Evolutionary conservation across 2,888 invertebrate species (phyloP), one percentile per base, ranked within the genome.

Genomic region (Drosophila anomalipes): DNA sequence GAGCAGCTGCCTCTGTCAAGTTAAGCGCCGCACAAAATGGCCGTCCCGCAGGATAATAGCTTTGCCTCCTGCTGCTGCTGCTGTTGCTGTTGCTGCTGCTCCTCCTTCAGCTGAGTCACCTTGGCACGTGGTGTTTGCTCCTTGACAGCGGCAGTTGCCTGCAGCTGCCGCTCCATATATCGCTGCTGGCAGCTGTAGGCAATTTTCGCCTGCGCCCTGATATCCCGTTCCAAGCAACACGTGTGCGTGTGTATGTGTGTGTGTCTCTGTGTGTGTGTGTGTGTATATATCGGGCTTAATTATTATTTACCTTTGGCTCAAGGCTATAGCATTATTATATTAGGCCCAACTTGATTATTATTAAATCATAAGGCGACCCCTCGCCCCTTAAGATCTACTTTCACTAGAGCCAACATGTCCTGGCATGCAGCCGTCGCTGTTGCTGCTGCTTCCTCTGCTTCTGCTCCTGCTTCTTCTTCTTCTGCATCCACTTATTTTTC

Each of bases 281-380:
- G 26, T 60, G 54, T 70, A 30, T 30, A 22, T n/a, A 32, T 58
- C 49, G 58, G 53, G 63, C 74, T 73, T 89, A 90, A 90, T 90
- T 90, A 83, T 86, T 87, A 86, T 90, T 87, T 90, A 89, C 89
- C 70, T 75, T 74, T 39, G 63, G 77, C 71, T 89, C 89, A 89
- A 88, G 90, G 89, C 89, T 88, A 88, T 74, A 78, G 59, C 86
- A 72, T 77, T 82, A 75, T 85, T 77, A 87, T 86, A 87, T 87
- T 82, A 74, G 82, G 58, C 69, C 58, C 77, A 71, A 89, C 85
- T 79, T 87, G 83, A 85, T 81, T 82, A 83, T 85, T 88, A 83
- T 88, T 88, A 88, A 81, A 90, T 90, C 86, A 90, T 81, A 85
- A 86, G 80, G 61, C 67, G 22, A 68, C 62, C 71, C 70, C 64